A percentile compares a stretch with the other conserved stretches of the same genome.
Evolutionary conservation across 2,113 vertebrate species (phyloP).

Genomic region (Corydoras sp.): DNA sequence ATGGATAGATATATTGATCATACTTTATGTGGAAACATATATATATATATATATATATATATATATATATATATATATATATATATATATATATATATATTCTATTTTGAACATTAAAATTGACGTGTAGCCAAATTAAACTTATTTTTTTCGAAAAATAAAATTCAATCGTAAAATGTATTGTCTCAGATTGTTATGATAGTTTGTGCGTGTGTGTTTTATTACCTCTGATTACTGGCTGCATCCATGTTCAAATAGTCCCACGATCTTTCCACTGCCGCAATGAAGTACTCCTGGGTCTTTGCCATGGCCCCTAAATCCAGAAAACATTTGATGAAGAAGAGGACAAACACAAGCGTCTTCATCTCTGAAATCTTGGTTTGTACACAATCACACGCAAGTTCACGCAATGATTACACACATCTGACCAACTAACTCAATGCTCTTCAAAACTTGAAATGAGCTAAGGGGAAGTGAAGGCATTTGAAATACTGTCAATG

Average conservation of each 20-base stretch:
- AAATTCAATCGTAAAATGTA: not conserved
- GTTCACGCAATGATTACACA: not conserved
- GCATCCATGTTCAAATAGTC: conserved; percentile 36
- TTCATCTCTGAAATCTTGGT: conserved; percentile 27
- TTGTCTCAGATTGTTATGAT: not conserved
- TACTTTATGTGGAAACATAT: too few relatives aligned
- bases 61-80: not conserved
- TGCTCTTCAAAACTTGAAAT: not conserved
- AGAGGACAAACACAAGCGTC: conserved; percentile 19
- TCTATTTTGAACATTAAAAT: not conserved
- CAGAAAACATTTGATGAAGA: conserved; percentile 6
- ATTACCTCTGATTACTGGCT: conserved; percentile 30
- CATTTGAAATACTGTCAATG: conserved; percentile 16
- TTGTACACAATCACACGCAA: not conserved
- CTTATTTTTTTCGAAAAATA: not conserved
- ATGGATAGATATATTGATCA: too few relatives aligned
- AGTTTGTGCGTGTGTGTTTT: not conserved
- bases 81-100: not conserved
- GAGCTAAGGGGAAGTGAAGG: conserved; percentile 17
- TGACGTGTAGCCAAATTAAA: not conserved
- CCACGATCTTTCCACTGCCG: conserved; percentile 35
- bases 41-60: not conserved
- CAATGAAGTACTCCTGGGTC: conserved; percentile 41
- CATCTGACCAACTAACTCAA: not conserved
- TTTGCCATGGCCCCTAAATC: conserved; percentile 17